These are phyloP conservation scores for Drosophila kohkoa DNA, from an alignment of 1,140 invertebrate species.

Conservation along the genomic window DNA sequence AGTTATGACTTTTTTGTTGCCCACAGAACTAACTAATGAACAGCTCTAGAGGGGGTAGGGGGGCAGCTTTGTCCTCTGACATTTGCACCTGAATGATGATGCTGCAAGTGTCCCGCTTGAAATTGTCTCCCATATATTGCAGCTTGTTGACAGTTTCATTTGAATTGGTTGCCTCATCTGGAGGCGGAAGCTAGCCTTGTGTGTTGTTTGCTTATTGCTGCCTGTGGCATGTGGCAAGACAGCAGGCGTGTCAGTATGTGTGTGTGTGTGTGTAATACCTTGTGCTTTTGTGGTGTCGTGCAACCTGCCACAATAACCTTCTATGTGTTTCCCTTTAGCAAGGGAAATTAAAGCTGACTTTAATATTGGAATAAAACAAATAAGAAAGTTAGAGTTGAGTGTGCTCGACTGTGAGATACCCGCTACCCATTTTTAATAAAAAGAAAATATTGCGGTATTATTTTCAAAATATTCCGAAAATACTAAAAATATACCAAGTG, in stretches of 20 bases:
- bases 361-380: background rate
- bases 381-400: too few species aligned
- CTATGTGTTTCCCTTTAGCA: slow-evolving; percentile 7
- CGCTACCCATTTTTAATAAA: too few species aligned
- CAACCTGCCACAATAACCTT: slow-evolving; percentile 21
- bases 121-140: slow-evolving; percentile 47
- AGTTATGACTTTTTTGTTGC: slow-evolving; percentile 31
- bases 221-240: slow-evolving; percentile 8
- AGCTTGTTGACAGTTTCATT: slow-evolving; percentile 66
- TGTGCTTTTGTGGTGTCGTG: background rate
- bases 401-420: too few species aligned
- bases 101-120: slow-evolving; percentile 20
- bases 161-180: slow-evolving; percentile 32
- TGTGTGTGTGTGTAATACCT: background rate
- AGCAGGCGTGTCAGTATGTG: background rate
- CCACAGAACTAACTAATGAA: slow-evolving; percentile 14
- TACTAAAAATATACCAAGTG: too few species aligned
- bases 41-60: background rate
- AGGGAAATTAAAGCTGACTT: slow-evolving; percentile 31
- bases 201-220: background rate
- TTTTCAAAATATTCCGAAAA: too few species aligned
- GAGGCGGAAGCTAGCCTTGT: background rate
- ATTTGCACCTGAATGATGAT: slow-evolving; percentile 64
- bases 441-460: too few species aligned
- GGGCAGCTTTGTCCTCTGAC: slow-evolving; percentile 20